Evolutionary conservation across 2,797 vertebrate genomes (phyloP), one percentile per base, ranked within the genome.

Genomic region (Schizothorax lantsangensis): DNA sequence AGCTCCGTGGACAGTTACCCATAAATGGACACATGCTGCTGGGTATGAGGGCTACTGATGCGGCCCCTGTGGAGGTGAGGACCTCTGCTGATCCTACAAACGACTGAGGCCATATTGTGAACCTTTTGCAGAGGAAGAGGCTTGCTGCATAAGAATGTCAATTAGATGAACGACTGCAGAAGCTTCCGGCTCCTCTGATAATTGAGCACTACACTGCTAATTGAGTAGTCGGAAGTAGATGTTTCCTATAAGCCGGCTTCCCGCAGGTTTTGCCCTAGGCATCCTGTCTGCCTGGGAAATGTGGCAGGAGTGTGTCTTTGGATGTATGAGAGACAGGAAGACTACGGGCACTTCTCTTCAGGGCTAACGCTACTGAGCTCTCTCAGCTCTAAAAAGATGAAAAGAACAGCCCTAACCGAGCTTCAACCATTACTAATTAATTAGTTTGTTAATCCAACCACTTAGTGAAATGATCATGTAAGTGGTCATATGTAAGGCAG

Each of bases 21-120:
- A 92, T 87, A 0, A 92, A 96, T 64, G 98, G 98, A 78, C 95
- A 98, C 6, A 89, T 96, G 0, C 93, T 99, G 72, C 93, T 99
- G 89, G 97, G 95, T 49, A 92, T 98, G 89, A 95, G 95, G 0
- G 95, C 97, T 0, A 90, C 92, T 9, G 95, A 95, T 0, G 97
- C 97, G 8, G 91, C 90, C 4, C 95, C 97, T 0, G 93, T 95
- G 6, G 94, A 95, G 93, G 98, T 99, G 93, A 92, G 95, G 88
- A 43, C 23, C 66, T 36, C 33, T n/a, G 33, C 30, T 84, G 52
- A 40, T 54, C 3, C 52, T 62, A 33, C 40, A 71, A 59, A 45
- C 4, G 69, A 59, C 30, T 36, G 54, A 49, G 17, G 26, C 71
- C 5, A 1, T 38, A 84, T 43, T 79, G 17, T 68, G 38, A 78